Evolutionary conservation across 1,140 invertebrate species (phyloP), one percentile per base, ranked within the genome.

Genomic region (Drosophila pectinifera): DNA sequence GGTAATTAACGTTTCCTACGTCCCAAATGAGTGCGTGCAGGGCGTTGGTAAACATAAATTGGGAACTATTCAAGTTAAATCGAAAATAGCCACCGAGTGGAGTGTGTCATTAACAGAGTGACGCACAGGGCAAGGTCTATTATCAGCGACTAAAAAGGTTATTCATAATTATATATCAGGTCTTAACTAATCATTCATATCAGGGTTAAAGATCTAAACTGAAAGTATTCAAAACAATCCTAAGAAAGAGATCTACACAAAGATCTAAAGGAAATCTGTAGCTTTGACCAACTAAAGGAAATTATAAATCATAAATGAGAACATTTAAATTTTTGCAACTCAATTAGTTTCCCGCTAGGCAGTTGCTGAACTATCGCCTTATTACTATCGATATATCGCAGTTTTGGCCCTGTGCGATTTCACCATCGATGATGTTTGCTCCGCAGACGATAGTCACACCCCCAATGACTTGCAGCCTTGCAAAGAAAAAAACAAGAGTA

Each of bases 41-140:
- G 61, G 61, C 20, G 55, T 64, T 53, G 49, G 28, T 56, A 61
- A 34, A 43, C 43, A 31, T 62, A 43, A 64, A 61, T 64, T 64
- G 13, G 31, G 36, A 42, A 61, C 38, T 59, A 58, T 14, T 63
- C 14, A n/a, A 41, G 16, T 57, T 39, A 39, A 41, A 58, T 24
- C 18, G 18, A 11, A n/a, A 56, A 63, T 38, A 42, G 4, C 4
- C 31, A 13, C 1, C 16, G 7, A 4, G 5, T 7, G 4, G 13
- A 62, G n/a, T 64, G 61, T 38, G 61, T 64, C 56, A 64, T 58
- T 42, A 18, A 8, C 3, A 10, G 1, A 4, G 39, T 64, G 61
- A 64, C 61, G 61, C 61, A 63, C 38, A 24, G 18, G 41, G 56
- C 26, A 34, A 14, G 61, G 26, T 61, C 22, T 42, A 43, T 61